These are phyloP conservation scores for Pelvicachromis taeniatus DNA, from an alignment of 2,113 vertebrate species.

Conservation along the genomic window DNA sequence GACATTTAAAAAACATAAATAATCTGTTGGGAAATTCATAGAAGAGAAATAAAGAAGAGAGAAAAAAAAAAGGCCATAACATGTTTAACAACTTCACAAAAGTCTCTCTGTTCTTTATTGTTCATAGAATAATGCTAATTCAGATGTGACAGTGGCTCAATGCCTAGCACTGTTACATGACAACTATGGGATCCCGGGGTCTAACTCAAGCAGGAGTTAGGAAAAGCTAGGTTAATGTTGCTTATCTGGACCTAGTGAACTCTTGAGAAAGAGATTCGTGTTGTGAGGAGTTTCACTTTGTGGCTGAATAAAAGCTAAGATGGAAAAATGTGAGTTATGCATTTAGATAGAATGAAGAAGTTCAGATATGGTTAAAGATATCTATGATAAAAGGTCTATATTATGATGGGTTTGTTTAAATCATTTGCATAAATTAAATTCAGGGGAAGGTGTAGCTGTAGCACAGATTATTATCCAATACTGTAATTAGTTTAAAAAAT, in stretches of 20 bases:
- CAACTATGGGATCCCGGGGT: neutral
- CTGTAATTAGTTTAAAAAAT: neutral
- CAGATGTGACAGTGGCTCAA: neutral
- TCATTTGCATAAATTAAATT: neutral
- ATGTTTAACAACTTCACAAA: neutral
- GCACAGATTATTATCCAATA: neutral
- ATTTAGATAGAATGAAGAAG: neutral
- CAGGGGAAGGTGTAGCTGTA: neutral
- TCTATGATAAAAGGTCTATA: neutral
- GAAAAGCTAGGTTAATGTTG: neutral
- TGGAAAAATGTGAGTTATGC: neutral
- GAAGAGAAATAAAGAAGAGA: neutral
- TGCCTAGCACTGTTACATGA: neutral
- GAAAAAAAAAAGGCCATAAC: neutral
- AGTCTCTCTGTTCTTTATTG: fast-evolving
- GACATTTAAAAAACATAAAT: neutral
- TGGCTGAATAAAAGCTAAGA: neutral
- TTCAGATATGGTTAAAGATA: neutral
- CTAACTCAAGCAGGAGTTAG: neutral
- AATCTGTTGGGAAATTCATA: neutral
- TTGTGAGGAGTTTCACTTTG: neutral
- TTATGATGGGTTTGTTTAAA: neutral
- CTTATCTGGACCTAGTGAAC: neutral
- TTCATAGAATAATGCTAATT: neutral
- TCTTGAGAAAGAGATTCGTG: neutral